phyloP scores from a whole-genome alignment of 2,888 invertebrate genomes.

The Drosophila merina region DNA sequence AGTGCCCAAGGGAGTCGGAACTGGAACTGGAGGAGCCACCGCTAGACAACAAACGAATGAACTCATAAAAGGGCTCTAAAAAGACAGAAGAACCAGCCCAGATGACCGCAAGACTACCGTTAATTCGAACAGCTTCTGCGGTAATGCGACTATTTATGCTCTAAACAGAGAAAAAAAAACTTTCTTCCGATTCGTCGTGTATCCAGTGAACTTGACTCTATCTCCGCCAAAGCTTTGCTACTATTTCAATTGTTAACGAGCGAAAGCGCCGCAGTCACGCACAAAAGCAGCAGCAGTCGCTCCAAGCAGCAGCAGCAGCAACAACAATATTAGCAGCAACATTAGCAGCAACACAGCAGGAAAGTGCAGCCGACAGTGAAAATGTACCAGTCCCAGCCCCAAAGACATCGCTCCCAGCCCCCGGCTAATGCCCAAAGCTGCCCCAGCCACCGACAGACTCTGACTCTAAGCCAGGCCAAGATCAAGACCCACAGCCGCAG shows the following conservation, averaged over 20 bases:
- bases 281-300: conserved; percentile 18
- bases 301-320: conserved; percentile 1
- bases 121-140: conserved; percentile 58
- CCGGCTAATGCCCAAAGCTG: conserved; percentile 8
- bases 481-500: conserved; percentile 33
- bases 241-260: conserved; percentile 81
- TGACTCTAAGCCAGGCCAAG: conserved; percentile 26
- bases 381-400: conserved; percentile 64
- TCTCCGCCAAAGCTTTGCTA: conserved; percentile 56
- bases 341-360: conserved; percentile 52
- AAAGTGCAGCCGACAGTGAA: conserved; percentile 78
- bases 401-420: conserved; percentile 11
- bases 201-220: conserved; percentile 65
- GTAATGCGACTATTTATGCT: conserved; percentile 46
- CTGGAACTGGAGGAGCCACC: conserved; percentile 3
- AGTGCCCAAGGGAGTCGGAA: conserved; percentile 36
- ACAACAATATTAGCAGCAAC: conserved; percentile 49
- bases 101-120: conserved; percentile 69
- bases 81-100: conserved; percentile 12
- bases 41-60: conserved; percentile 44
- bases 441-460: conserved; percentile 23
- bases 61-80: conserved; percentile 67
- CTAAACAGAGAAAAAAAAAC: conserved; percentile 48
- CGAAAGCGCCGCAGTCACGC: conserved; percentile 81
- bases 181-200: conserved; percentile 62